phyloP scores from a whole-genome alignment of 53 echinoderm and acorn worm genomes.

The Mesocentrotus franciscanus region DNA sequence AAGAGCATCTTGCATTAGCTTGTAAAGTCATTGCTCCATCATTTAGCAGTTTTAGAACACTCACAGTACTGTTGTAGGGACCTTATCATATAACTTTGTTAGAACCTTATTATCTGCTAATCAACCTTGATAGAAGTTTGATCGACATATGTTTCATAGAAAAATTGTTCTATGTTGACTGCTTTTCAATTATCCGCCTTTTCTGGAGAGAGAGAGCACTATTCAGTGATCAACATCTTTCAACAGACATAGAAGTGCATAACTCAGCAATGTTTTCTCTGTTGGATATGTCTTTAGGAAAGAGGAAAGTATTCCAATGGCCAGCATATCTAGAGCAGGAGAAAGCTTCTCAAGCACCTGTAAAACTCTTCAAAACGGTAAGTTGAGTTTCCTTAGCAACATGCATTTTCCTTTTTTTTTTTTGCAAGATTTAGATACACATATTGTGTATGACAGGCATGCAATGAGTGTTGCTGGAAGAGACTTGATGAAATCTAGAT shows the following conservation, averaged over 20 bases:
- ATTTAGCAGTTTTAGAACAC: too few species aligned
- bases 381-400: slow-evolving; percentile 39
- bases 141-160: background rate
- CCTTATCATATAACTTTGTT: too few species aligned
- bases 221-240: too few species aligned
- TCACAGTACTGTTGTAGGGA: too few species aligned
- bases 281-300: slow-evolving; percentile 71
- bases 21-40: too few species aligned
- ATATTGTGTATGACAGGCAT: too few species aligned
- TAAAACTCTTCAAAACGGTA: slow-evolving; percentile 91
- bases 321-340: slow-evolving; percentile 81
- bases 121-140: too few species aligned
- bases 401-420: background rate
- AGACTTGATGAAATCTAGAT: too few species aligned
- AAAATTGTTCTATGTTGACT: background rate
- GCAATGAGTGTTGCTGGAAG: too few species aligned
- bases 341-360: slow-evolving; percentile 77
- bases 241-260: background rate
- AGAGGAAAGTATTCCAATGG: slow-evolving; percentile 96
- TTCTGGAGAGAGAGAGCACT: background rate
- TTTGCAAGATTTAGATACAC: background rate
- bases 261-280: background rate
- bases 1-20: too few species aligned
- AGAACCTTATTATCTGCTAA: too few species aligned
- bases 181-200: background rate